Conservation (phyloP, 1,140 invertebrate genomes). For the Drosophila ironensis region DNA sequence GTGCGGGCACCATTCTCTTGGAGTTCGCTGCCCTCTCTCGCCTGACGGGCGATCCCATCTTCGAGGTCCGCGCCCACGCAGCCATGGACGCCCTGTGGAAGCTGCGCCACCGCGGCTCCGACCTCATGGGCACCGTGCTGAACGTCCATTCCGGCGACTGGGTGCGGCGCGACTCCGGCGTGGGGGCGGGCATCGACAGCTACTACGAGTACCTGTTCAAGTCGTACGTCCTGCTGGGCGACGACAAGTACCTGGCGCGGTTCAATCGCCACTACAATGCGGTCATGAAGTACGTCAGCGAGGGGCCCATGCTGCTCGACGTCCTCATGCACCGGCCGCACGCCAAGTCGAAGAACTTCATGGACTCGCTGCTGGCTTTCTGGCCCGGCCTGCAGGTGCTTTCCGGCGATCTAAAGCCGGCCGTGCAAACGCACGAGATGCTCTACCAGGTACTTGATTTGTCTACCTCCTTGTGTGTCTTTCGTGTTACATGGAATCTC, state of each 20-base stretch:
- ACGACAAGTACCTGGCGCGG: conserved; percentile 95
- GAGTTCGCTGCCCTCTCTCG: conserved; percentile 98
- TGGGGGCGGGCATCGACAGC: conserved; percentile 99
- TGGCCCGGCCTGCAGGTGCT: conserved; percentile 98
- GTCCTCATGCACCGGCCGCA: conserved; percentile 99
- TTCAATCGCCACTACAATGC: conserved; percentile 98
- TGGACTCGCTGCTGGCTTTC: conserved; percentile 98
- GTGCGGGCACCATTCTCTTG: conserved; percentile 98
- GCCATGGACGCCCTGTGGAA: conserved; percentile 99
- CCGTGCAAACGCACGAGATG: conserved; percentile 98
- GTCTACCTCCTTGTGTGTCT: background rate
- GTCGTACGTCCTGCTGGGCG: conserved; percentile 91
- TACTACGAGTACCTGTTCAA: conserved; percentile 99
- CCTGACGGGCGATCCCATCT: conserved; percentile 94
- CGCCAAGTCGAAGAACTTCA: conserved; percentile 97
- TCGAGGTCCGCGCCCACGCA: conserved; percentile 96
- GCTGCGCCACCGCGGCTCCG: conserved; percentile 94
- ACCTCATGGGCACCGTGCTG: conserved; percentile 96
- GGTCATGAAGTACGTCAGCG: conserved; percentile 98
- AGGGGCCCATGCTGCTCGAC: conserved; percentile 96
- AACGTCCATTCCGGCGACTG: conserved; percentile 99
- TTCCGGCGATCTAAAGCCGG: conserved; percentile 95
- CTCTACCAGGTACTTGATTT: conserved; percentile 89
- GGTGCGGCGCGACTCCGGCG: conserved; percentile 96
- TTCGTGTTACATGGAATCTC: too few relatives aligned